phyloP scores from a whole-genome alignment of 2,113 vertebrate species.

The Calidris pygmaea region DNA sequence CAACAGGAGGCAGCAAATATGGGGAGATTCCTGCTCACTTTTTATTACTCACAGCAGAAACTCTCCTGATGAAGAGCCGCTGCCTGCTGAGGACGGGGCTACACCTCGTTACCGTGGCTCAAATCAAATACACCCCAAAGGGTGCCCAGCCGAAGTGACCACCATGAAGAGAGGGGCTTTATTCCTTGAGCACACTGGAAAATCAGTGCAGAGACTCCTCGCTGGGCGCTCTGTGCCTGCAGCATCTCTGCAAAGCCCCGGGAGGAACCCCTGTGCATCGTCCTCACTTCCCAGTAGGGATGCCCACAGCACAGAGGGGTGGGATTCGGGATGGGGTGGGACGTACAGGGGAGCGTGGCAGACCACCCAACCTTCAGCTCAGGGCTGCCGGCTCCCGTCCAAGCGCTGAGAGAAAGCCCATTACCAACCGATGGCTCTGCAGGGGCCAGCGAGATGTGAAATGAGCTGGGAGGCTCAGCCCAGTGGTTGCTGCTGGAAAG shows the following conservation, averaged over 20 bases:
- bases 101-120: background rate
- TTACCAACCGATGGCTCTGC: background rate
- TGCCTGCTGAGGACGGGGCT: background rate
- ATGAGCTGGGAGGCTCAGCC: slow-evolving; percentile 15
- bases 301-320: background rate
- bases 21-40: background rate
- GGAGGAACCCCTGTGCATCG: fast-evolving
- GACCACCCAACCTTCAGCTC: fast-evolving
- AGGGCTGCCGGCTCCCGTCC: background rate
- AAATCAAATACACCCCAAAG: background rate
- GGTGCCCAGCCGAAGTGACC: fast-evolving
- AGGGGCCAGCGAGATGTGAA: background rate
- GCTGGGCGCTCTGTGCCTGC: background rate
- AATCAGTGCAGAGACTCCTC: background rate
- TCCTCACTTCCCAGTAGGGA: background rate
- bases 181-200: background rate
- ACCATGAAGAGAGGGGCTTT: background rate
- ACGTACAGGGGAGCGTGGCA: background rate
- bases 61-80: background rate
- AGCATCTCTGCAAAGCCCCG: fast-evolving
- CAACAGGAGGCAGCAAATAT: fast-evolving
- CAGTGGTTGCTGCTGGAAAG: background rate
- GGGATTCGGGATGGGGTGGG: background rate
- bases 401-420: background rate
- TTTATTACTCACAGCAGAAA: background rate